Evolutionary conservation across 2,113 vertebrate genomes (phyloP).

Genomic region (Hylia prasina): DNA sequence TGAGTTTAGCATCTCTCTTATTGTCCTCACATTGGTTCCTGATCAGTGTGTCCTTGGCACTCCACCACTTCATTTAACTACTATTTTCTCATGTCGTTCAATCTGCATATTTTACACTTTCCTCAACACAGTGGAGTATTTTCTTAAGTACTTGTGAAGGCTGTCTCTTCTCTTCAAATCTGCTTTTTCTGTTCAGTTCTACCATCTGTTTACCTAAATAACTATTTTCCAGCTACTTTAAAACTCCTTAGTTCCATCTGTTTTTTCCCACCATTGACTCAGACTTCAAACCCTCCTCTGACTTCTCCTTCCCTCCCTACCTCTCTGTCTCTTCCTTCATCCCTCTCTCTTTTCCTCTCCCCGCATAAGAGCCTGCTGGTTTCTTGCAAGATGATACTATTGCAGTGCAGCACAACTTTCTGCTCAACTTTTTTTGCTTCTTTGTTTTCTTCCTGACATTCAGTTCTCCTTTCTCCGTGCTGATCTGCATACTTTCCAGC

Average conservation of each 20-base stretch:
- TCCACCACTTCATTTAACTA: background rate
- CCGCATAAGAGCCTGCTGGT: accelerated
- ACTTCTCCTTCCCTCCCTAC: background rate
- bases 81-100: background rate
- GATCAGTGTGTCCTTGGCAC: background rate
- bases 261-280: background rate
- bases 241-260: background rate
- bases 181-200: background rate
- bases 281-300: background rate
- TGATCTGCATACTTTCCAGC: background rate
- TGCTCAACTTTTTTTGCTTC: background rate
- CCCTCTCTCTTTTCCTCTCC: background rate
- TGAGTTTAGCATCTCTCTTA: background rate
- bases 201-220: background rate
- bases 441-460: background rate
- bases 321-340: background rate
- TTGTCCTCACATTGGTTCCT: background rate
- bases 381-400: background rate
- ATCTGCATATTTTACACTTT: background rate
- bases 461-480: background rate
- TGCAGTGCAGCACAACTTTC: background rate
- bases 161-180: background rate
- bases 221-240: background rate
- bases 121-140: background rate
- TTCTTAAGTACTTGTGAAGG: background rate